Base-by-base conservation (phyloP, 2,888 invertebrate genomes). In the Saturnia japonica region DNA sequence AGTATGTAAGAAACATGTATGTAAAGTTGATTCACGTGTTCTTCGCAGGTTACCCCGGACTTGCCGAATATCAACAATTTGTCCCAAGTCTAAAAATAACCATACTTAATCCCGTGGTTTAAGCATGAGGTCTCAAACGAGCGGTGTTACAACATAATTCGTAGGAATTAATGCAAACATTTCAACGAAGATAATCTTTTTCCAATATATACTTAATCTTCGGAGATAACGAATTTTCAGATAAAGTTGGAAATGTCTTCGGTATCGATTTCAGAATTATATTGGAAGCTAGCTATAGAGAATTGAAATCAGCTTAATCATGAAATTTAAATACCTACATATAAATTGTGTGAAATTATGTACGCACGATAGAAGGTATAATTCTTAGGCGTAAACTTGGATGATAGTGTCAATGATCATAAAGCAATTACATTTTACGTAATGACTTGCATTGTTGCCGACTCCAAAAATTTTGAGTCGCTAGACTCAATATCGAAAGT, bases 171-270 rank as follows among this genome's bases (percentile, higher is more conserved):
- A 40, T 16, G 64, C 40, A 64, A 64, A 64, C 40, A 64, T 40
- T 64, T 64, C 64, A 64, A n/a, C 64, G 40, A 40, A 64, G 70
- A 66, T 66, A 54, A 70, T 70, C 70, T 70, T 67, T 64, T 54
- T 67, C 66, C 66, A 70, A 54, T 70, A 70, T 66, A 22, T 19
- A 54, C 54, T 54, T 66, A 66, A 70, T 70, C 66, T 54, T 54
- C 16, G 51, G 51, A 54, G 51, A 66, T 70, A 70, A 54, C 66
- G 70, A 42, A 66, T 25, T 69, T 51, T 66, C 70, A 42, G 66
- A 68, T 64, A 40, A n/a, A 64, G 64, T 64, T 64, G 4, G 6
- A 64, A 40, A 40, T 28, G 6, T 19, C 6, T 60, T 28, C 12
- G 4, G 12, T 60, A 60, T 60, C 28, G 57, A 28, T 60, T 60